Conservation (phyloP, 2,797 vertebrate genomes). For the Acanthis flammea region DNA sequence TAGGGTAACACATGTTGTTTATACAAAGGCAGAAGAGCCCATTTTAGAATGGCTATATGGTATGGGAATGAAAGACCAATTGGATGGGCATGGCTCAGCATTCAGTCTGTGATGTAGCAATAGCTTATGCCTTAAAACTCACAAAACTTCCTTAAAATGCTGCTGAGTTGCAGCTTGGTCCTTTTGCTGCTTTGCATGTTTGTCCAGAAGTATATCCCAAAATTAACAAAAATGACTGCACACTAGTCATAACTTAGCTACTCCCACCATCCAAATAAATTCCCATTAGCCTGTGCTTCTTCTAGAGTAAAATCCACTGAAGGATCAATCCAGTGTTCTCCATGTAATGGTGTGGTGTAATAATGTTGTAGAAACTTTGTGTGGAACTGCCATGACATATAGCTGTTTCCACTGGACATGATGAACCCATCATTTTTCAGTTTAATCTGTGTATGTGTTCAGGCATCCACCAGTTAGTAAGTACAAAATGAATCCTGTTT, state of each 20-base stretch:
- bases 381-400: not conserved
- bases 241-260: not conserved
- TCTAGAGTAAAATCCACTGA: not conserved
- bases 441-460: not conserved
- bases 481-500: not conserved
- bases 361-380: not conserved
- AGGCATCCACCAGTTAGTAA: not conserved
- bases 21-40: not conserved
- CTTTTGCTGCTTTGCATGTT: not conserved
- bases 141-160: not conserved
- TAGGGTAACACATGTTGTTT: not conserved
- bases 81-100: not conserved
- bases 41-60: not conserved
- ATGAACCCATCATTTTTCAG: not conserved
- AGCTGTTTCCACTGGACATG: not conserved
- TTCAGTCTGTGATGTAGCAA: not conserved
- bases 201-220: not conserved
- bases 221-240: not conserved
- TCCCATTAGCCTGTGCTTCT: not conserved
- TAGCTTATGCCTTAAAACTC: not conserved
- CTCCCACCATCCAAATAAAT: not conserved
- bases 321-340: not conserved
- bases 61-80: not conserved
- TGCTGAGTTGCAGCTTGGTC: not conserved
- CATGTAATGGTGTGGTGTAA: not conserved